Evolutionary conservation across 2,113 vertebrate species (phyloP), one percentile per base, ranked within the genome.

Genomic region (Petrocephalus microphthalmus): DNA sequence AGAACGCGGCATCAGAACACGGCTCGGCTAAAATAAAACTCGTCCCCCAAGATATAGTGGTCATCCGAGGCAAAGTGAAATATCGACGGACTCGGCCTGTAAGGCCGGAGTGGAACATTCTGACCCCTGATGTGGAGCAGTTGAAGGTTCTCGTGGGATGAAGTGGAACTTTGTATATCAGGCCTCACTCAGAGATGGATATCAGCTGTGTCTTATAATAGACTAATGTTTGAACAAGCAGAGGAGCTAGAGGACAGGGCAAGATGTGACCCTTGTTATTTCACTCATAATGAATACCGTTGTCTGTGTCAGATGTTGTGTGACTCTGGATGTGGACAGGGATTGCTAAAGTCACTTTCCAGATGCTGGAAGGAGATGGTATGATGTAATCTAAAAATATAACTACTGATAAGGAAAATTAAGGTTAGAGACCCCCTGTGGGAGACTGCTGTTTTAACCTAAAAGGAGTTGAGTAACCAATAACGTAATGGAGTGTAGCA

Each of bases 51-150:
- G 53, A 42, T 90, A 33, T 49, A 74, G 51, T 87, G 89, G n/a
- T n/a, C 90, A 5, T 87, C 64, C 88, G 29, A 87, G 42, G 49
- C 88, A 89, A 85, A 87, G 91, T 85, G 53, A 54, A 74, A 54
- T 42, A 53, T 19, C 19, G 67, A 11, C 54, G 22, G 91, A 47
- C 20, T 67, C 86, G 90, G 71, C 91, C 90, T 91, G 85, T 90
- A 90, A 91, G 91, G 90, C 85, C 88, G 71, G 1, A 85, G 89
- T 92, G 94, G 94, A 94, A 94, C 91, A 94, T 92, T 93, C 64
- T 93, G 92, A 94, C 93, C 93, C 82, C 78, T 67, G 89, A 91
- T 93, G 93, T 91, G 92, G 88, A 85, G 87, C 81, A 91, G 87
- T 91, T 90, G 91, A 92, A 93, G 92, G 89, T 89, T 93, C 93